Base-by-base conservation (phyloP, 92 coral and sea anemone species). In the Galaxea fascicularis region DNA sequence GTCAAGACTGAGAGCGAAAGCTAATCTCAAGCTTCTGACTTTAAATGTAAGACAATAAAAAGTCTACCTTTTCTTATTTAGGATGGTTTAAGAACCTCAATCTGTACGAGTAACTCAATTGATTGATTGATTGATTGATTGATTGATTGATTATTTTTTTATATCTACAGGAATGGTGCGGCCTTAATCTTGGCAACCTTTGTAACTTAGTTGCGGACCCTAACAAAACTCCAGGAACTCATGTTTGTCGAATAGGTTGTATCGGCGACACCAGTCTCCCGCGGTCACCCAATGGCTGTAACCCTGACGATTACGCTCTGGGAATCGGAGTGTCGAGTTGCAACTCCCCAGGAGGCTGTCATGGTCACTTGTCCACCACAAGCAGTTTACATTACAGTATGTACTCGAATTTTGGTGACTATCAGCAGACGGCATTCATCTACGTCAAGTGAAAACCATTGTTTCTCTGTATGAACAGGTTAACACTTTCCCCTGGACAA, bases 291-390 rank as follows among this genome's bases (percentile, higher is more conserved):
- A 89, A 83, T 49, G 95, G 94, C 73, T 96, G 98, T 72, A 91
- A 96, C 75, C 99, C 98, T 15, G 96, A 94, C 65, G 99, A 96
- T 89, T 96, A 94, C 58, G 91, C 98, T 39, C 84, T 96, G 22
- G 99, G 99, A n/a, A 94, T 96, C 74, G 99, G 99, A 14, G 99
- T 96, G 71, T 91, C 99, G 11, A 95, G 98, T 53, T 96, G 99
- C 64, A 95, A 92, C 86, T 85, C 90, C 46, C 92, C 89, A 13
- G 87, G 88, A 17, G 94, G 94, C 17, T 91, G 93, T 77, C 91
- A 92, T 54, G 89, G 89, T 67, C 88, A 91, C n/a, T 74, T 83
- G 51, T 93, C 91, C 10, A 89, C 90, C 10, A 93, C 90, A 20
- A 96, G 93, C 67, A 96, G 98, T 69, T 86, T 96, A 54, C 96